Percentiles rank a stretch among this genome's conserved stretches.
phyloP scores from a whole-genome alignment of 2,113 vertebrate genomes.

The Podarcis muralis region DNA sequence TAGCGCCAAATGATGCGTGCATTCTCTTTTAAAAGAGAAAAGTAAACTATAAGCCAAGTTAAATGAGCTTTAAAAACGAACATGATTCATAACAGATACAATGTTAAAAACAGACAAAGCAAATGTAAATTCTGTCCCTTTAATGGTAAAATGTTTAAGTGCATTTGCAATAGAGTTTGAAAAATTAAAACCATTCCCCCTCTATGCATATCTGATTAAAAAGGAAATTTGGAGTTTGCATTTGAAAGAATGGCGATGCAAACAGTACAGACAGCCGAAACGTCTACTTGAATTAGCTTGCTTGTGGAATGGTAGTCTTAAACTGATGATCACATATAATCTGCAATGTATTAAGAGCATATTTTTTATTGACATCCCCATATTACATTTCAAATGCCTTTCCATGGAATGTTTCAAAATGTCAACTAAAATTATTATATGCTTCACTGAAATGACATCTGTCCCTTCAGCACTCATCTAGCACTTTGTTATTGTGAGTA shows the following conservation, averaged over 20 bases:
- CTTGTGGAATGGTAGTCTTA: conserved; percentile 69
- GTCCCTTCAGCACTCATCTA: conserved; percentile 69
- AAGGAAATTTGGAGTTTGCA: conserved; percentile 62
- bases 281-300: conserved; percentile 72
- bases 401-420: conserved; percentile 73
- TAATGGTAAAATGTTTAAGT: conserved; percentile 74
- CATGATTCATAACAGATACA: conserved; percentile 74
- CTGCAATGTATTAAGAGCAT: conserved; percentile 74
- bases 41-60: conserved; percentile 70
- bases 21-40: conserved; percentile 36
- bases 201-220: conserved; percentile 53
- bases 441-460: conserved; percentile 67
- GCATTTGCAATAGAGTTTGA: conserved; percentile 71
- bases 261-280: conserved; percentile 60
- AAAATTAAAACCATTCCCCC: conserved; percentile 73
- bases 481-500: conserved; percentile 69
- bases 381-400: conserved; percentile 77
- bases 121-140: conserved; percentile 74
- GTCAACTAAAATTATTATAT: conserved; percentile 69
- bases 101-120: conserved; percentile 71
- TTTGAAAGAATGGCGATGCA: conserved; percentile 64
- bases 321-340: conserved; percentile 73
- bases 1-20: conserved; percentile 63
- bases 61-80: conserved; percentile 76
- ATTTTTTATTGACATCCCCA: conserved; percentile 70